These are phyloP conservation scores for Palloptera scutellata DNA, from an alignment of 2,888 invertebrate species.

Conservation along the genomic window DNA sequence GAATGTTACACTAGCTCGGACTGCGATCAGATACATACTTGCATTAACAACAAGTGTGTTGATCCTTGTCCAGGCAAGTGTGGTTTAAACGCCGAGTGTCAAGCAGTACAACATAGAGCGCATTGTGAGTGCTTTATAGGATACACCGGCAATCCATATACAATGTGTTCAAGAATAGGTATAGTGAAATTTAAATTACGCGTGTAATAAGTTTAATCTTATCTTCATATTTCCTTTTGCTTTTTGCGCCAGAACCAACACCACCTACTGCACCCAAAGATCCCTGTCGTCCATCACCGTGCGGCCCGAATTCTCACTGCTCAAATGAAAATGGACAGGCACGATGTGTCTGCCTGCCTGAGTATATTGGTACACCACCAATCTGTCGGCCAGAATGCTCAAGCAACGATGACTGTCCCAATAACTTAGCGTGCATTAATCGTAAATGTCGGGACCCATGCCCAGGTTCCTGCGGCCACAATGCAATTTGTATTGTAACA, in stretches of 20 bases:
- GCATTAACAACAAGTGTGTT: slow-evolving; percentile 76
- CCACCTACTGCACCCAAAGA: slow-evolving; percentile 52
- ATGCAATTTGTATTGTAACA: slow-evolving; percentile 77
- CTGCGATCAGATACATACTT: slow-evolving; percentile 73
- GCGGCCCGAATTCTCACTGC: slow-evolving; percentile 80
- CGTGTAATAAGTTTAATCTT: not conserved
- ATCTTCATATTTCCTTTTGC: slow-evolving; percentile 25
- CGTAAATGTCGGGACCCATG: slow-evolving; percentile 80
- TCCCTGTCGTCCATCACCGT: slow-evolving; percentile 79
- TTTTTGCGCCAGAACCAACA: slow-evolving; percentile 24
- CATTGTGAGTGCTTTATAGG: slow-evolving; percentile 76
- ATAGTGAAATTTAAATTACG: slow-evolving; percentile 17
- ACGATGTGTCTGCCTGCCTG: slow-evolving; percentile 73
- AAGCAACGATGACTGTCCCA: slow-evolving; percentile 74
- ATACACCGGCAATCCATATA: slow-evolving; percentile 79
- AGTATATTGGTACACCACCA: slow-evolving; percentile 77
- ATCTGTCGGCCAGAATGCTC: slow-evolving; percentile 77
- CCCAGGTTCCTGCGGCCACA: slow-evolving; percentile 78
- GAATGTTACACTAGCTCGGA: slow-evolving; percentile 78
- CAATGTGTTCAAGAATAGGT: slow-evolving; percentile 67
- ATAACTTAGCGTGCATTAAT: slow-evolving; percentile 73
- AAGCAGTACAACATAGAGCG: slow-evolving; percentile 80
- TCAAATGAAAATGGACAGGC: slow-evolving; percentile 70
- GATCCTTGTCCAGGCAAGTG: slow-evolving; percentile 81
- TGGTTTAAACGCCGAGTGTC: slow-evolving; percentile 74